Evolutionary conservation across 2,888 invertebrate genomes (phyloP), one percentile per base, ranked within the genome.

Genomic region (Glyphotaelius pellucidus): DNA sequence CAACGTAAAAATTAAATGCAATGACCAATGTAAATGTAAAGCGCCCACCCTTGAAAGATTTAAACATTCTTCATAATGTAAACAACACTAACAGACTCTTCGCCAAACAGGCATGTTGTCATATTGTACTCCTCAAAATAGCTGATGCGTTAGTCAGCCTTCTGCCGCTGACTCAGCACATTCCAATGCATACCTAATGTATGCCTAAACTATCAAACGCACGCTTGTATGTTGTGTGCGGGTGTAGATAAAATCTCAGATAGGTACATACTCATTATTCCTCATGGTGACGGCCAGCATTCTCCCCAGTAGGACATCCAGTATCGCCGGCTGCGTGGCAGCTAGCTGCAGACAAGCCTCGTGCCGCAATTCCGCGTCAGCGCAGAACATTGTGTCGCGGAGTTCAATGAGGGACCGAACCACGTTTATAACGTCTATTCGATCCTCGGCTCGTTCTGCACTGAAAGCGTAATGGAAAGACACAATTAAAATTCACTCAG

Each of bases 371-470:
- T 98, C 98, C 0, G 98, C 97, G 15, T 98, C 97, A 90, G 99
- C 97, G 92, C 95, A 94, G 96, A 96, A 96, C 94, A 96, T 94
- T 95, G 96, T 97, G 94, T 97, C 98, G 92, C 99, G 96, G 92
- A 97, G 96, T 94, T 97, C 96, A 91, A 96, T 95, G 93, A 96
- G 95, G 93, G 94, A 96, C 92, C 98, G 97, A 31, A 98, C 97
- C 89, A 99, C 98, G 95, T 98, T 99, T 94, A 99, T 99, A 92
- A 99, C 98, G 95, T 99, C 99, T 85, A 97, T 97, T 67, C 98
- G 96, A 95, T 98, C 98, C 98, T 97, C 47, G 98, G 97, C 94
- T 98, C 93, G 96, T 94, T 98, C 98, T 67, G 97, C 96, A 52
- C 96, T 96, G 95, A 14, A 92, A 92, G 80, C 14, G 12, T 80